Evolutionary conservation across 2,797 vertebrate genomes (phyloP).

Genomic region (Naso thynnoides): DNA sequence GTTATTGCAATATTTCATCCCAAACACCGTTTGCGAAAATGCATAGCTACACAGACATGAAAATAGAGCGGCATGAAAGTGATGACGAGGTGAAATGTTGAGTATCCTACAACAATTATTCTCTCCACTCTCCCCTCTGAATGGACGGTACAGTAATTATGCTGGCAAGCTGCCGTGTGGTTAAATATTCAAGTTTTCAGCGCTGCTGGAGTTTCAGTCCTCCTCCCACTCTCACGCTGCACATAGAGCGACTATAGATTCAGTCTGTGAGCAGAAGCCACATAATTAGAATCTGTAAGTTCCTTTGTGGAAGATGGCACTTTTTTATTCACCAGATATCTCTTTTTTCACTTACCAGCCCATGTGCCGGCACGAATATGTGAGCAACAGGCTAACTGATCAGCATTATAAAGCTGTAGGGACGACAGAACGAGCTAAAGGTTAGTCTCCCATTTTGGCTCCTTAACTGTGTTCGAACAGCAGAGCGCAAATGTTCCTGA

Average conservation of each 20-base stretch:
- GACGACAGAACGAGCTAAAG: constrained; percentile 35
- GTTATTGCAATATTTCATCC: constrained; percentile 28
- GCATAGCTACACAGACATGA: constrained; percentile 21
- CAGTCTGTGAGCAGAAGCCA: constrained; percentile 27
- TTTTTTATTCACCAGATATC: constrained; percentile 56
- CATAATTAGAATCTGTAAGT: constrained; percentile 63
- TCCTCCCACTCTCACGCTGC: constrained; percentile 42
- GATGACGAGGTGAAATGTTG: constrained; percentile 72
- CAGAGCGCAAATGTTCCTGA: constrained; percentile 46
- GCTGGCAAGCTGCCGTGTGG: constrained; percentile 66
- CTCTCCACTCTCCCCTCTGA: constrained; percentile 51
- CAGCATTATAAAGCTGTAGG: constrained; percentile 44
- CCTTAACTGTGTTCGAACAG: constrained; percentile 28
- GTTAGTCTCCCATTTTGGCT: constrained; percentile 42
- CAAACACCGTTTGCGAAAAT: constrained; percentile 11
- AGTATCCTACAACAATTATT: constrained; percentile 69
- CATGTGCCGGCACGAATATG: constrained; percentile 3
- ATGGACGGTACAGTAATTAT: constrained; percentile 67
- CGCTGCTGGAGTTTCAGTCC: constrained; percentile 33
- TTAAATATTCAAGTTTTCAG: constrained; percentile 68
- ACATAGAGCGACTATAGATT: constrained; percentile 40
- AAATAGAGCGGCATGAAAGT: constrained; percentile 52
- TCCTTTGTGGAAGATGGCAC: constrained; percentile 54
- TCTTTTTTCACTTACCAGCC: constrained; percentile 56
- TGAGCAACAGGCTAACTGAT: constrained; percentile 60